Evolutionary conservation across 2,113 vertebrate species (phyloP).

Genomic region (Onychostoma macrolepis): DNA sequence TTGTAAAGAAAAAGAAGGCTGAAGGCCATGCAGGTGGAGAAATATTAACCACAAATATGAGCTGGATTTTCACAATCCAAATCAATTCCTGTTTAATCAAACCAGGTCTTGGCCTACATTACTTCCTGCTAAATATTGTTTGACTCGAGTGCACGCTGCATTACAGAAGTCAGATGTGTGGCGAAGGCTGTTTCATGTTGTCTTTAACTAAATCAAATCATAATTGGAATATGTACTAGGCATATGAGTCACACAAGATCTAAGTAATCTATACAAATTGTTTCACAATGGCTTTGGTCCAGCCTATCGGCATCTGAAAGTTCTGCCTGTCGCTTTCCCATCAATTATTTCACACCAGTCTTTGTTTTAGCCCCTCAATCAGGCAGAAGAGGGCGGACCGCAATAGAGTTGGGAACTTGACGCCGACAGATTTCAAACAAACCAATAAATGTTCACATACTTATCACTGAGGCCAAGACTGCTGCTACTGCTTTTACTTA

Average conservation of each 20-base stretch:
- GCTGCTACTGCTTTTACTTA: neutral
- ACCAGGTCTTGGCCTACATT: neutral
- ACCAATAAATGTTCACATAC: constrained; percentile 28
- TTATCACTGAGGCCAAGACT: neutral
- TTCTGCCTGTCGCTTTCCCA: neutral
- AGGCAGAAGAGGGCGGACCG: neutral
- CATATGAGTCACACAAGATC: constrained; percentile 5
- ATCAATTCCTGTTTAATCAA: neutral
- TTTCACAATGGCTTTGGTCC: neutral
- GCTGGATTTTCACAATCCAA: neutral
- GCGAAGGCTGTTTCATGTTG: neutral
- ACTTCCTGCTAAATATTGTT: neutral
- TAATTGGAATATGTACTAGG: neutral
- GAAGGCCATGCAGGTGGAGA: neutral
- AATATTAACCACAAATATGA: neutral
- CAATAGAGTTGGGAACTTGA: neutral
- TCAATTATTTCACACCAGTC: neutral
- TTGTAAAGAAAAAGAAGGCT: neutral
- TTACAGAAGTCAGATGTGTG: neutral
- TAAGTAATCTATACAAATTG: constrained; percentile 10
- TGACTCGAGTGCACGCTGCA: neutral
- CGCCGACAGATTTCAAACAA: neutral
- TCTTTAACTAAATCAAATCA: neutral
- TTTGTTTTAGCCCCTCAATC: neutral
- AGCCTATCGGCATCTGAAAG: neutral